A percentile compares a stretch with the other conserved stretches of the same genome.
Evolutionary conservation across 2,888 invertebrate species (phyloP).

Genomic region (Tolmerus cingulatus): DNA sequence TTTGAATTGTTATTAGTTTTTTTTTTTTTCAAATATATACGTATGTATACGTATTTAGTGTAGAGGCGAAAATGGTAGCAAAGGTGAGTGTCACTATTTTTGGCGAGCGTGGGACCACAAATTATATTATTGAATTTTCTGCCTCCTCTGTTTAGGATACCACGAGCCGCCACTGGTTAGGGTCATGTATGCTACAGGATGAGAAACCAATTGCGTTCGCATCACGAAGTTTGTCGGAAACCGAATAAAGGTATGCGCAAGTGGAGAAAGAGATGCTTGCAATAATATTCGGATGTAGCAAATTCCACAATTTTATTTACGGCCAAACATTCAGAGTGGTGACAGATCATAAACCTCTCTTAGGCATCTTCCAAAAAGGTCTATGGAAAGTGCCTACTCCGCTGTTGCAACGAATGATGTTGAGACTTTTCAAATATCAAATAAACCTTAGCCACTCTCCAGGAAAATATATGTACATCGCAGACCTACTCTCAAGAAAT

Average conservation of each 20-base stretch:
- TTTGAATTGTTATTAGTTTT: no score
- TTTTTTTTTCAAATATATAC: no score
- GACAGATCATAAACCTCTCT: slow-evolving; percentile 48
- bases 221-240: slow-evolving; percentile 45
- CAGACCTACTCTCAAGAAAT: slow-evolving; percentile 43
- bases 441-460: slow-evolving; percentile 51
- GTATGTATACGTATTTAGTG: no score
- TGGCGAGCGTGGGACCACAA: no score
- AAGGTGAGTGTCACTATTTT: no score
- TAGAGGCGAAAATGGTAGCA: no score
- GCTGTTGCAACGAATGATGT: no score
- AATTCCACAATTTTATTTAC: slow-evolving; percentile 51
- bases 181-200: no score
- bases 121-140: no score
- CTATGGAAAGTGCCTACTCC: no score
- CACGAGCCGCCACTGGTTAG: no score
- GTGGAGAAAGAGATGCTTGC: slow-evolving; percentile 48
- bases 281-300: slow-evolving; percentile 49
- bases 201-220: slow-evolving; percentile 43
- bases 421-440: slow-evolving; percentile 45
- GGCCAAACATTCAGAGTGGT: slow-evolving; percentile 47
- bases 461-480: slow-evolving; percentile 47
- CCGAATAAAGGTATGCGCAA: slow-evolving; percentile 47
- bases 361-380: neutral
- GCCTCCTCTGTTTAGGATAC: no score